Percentiles rank a stretch among this genome's conserved stretches.
Conservation (phyloP, 2,797 vertebrate species). For the Falco cherrug region DNA sequence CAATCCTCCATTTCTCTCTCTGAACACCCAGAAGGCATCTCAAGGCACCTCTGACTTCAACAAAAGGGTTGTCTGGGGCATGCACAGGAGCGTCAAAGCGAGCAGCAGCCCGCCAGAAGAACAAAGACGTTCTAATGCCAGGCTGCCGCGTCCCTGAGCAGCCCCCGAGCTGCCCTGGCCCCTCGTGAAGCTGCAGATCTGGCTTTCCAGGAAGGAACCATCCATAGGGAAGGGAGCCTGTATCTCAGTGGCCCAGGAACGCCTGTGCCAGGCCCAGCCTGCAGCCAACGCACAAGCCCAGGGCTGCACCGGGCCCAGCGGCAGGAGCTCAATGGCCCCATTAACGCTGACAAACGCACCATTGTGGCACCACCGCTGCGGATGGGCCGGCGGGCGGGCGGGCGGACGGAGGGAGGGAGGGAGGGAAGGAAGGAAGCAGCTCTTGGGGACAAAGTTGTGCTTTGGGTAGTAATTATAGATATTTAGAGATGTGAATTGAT, state of each 20-base stretch:
- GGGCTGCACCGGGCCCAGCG: not conserved
- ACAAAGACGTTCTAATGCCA: fast-evolving
- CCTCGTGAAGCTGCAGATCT: not conserved
- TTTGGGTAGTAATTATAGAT: conserved; percentile 49
- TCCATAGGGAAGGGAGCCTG: not conserved
- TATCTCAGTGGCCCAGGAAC: not conserved
- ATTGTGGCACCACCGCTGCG: not conserved
- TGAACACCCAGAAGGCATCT: not conserved
- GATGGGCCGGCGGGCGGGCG: not conserved
- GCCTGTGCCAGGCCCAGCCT: not conserved
- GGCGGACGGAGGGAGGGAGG: conserved; percentile 10
- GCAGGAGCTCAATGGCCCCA: not conserved
- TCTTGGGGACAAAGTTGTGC: conserved; percentile 50
- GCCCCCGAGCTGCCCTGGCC: not conserved
- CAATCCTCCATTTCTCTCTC: not conserved
- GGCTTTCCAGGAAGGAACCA: not conserved
- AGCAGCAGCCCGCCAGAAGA: not conserved
- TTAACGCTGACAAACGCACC: not conserved
- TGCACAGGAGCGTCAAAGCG: not conserved
- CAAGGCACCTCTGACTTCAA: not conserved
- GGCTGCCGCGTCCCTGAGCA: not conserved
- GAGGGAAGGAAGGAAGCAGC: conserved; percentile 27
- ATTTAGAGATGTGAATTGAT: conserved; percentile 50
- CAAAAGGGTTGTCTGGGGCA: not conserved
- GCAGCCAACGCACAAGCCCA: not conserved